Conservation (phyloP, 2,113 vertebrate species). For the Athene noctua region DNA sequence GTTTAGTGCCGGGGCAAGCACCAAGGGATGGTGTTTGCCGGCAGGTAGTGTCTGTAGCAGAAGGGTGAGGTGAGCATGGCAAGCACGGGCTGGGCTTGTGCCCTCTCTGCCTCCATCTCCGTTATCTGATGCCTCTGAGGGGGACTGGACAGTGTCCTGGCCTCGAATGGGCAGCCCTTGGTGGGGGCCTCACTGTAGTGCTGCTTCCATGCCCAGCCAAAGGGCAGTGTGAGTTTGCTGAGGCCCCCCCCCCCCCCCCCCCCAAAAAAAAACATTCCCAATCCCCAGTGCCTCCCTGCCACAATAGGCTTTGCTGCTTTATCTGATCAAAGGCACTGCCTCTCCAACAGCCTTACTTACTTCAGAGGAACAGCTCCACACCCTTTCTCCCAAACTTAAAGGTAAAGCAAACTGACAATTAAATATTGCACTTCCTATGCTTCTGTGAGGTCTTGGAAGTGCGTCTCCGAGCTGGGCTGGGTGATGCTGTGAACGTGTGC, state of each 20-base stretch:
- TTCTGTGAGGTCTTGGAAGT: not conserved
- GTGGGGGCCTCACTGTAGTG: not conserved
- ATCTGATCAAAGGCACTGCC: not conserved
- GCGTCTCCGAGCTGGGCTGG: not conserved
- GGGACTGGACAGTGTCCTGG: not conserved
- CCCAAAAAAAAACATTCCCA: not conserved
- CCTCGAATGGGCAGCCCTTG: not conserved
- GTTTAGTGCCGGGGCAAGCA: not conserved
- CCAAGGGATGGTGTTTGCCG: not conserved
- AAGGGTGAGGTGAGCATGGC: not conserved
- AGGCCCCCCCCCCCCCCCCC: no score
- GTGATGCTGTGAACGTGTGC: not conserved
- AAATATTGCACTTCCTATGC: not conserved
- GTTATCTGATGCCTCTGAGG: not conserved
- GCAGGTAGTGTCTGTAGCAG: rapidly evolving
- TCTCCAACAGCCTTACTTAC: not conserved
- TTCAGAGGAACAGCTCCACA: not conserved
- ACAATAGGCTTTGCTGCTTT: not conserved
- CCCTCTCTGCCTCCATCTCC: not conserved
- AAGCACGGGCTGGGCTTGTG: not conserved
- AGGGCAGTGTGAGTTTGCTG: not conserved
- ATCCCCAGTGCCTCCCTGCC: not conserved
- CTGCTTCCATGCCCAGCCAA: not conserved
- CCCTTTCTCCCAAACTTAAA: not conserved
- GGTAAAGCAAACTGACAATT: not conserved